Percentiles rank a stretch among this genome's conserved stretches.
Conservation (phyloP, 2,888 invertebrate species). For the Axea sp. region DNA sequence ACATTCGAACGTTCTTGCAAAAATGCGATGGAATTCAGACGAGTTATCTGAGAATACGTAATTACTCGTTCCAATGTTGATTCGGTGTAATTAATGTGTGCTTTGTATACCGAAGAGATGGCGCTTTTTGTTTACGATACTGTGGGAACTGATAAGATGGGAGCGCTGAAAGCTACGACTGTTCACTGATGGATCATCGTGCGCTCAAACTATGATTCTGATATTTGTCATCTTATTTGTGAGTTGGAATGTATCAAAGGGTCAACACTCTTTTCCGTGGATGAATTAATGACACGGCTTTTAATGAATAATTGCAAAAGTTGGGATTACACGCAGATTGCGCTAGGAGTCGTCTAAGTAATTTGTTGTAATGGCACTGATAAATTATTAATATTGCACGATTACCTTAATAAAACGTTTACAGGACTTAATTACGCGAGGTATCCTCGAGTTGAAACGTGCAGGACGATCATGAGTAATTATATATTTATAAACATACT, state of each 20-base stretch:
- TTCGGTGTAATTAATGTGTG: conserved; percentile 39
- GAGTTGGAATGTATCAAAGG: conserved; percentile 1
- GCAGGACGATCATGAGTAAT: conserved; percentile 17
- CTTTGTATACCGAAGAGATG: conserved; percentile 17
- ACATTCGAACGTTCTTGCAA: conserved; percentile 31
- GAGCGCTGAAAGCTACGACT: not conserved
- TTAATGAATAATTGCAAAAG: conserved; percentile 39
- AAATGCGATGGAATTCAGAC: conserved; percentile 33
- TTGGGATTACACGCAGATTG: conserved; percentile 12
- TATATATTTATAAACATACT: conserved; percentile 33
- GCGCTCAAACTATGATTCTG: not conserved
- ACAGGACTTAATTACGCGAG: conserved; percentile 30
- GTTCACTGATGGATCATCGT: not conserved
- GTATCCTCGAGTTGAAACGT: conserved; percentile 3
- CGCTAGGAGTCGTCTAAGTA: conserved; percentile 9
- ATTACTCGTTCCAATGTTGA: conserved; percentile 37
- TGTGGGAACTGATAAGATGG: conserved; percentile 48
- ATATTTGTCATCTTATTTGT: conserved; percentile 18
- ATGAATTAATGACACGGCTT: conserved; percentile 5
- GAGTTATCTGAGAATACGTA: conserved; percentile 44
- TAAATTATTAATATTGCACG: conserved; percentile 33
- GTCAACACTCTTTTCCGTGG: not conserved
- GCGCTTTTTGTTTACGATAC: conserved; percentile 12
- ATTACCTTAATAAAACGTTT: conserved; percentile 31
- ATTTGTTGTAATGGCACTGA: conserved; percentile 35